These are phyloP conservation scores for Drosophila pectinifera DNA, from an alignment of 1,140 invertebrate genomes.

Conservation along the genomic window DNA sequence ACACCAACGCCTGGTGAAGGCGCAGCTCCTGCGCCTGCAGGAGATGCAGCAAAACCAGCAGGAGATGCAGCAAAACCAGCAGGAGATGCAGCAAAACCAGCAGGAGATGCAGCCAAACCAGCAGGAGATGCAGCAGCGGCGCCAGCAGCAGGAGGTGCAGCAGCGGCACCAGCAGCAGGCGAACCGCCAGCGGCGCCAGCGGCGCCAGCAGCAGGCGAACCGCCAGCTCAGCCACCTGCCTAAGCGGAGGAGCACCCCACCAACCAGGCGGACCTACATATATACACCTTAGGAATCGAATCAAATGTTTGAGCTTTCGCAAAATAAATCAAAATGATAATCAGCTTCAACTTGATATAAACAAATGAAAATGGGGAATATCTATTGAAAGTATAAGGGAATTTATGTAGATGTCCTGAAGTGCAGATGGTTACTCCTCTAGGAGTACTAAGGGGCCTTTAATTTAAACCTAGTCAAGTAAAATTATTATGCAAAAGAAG, in stretches of 20 bases:
- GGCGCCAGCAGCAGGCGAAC: neutral
- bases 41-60: neutral
- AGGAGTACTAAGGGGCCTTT: too few relatives aligned
- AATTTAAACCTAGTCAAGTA: too few relatives aligned
- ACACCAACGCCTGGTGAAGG: neutral
- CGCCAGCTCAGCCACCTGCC: neutral
- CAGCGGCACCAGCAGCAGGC: neutral
- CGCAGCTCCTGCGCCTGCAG: neutral
- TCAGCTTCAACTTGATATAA: neutral
- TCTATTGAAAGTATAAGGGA: too few relatives aligned
- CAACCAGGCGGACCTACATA: neutral
- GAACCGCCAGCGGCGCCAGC: neutral
- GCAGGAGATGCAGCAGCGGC: neutral
- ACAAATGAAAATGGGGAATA: too few relatives aligned
- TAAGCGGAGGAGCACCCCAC: neutral
- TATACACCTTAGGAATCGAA: constrained; percentile 18
- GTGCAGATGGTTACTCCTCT: too few relatives aligned
- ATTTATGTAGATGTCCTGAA: too few relatives aligned
- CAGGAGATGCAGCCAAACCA: too few relatives aligned
- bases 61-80: neutral
- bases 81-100: neutral
- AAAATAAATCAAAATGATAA: constrained; percentile 15
- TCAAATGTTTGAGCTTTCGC: constrained; percentile 7
- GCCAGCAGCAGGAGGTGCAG: too few relatives aligned
- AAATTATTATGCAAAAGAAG: neutral